Evolutionary conservation across 2,113 vertebrate species (phyloP).

Genomic region (Saccopteryx leptura): DNA sequence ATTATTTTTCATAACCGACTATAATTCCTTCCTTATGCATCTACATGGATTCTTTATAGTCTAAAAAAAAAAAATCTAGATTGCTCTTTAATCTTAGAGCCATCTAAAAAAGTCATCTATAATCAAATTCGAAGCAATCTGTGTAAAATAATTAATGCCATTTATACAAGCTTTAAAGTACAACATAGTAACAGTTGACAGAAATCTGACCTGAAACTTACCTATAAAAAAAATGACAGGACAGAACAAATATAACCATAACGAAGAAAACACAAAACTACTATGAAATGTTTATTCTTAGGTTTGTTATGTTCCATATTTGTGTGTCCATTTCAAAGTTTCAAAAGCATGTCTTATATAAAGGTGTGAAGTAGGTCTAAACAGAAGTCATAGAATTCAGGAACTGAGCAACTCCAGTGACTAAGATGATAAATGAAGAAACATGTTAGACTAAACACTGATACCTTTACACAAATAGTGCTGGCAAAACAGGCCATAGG

Average conservation of each 20-base stretch:
- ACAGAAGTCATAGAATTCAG: not conserved
- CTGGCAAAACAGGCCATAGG: conserved; percentile 1
- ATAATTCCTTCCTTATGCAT: conserved; percentile 53
- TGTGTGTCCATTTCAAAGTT: conserved; percentile 50
- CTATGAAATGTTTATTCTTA: conserved; percentile 35
- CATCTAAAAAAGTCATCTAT: conserved; percentile 54
- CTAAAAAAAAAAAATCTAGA: not conserved
- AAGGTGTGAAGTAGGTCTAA: not conserved
- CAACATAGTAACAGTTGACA: conserved; percentile 65
- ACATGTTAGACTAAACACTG: conserved; percentile 13
- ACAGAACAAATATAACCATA: conserved; percentile 79
- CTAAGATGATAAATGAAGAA: conserved; percentile 48
- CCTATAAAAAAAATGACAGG: conserved; percentile 80
- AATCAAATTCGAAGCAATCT: conserved; percentile 59
- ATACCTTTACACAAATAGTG: not conserved
- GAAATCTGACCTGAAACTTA: conserved; percentile 76
- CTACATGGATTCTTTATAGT: conserved; percentile 10
- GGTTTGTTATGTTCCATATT: conserved; percentile 35
- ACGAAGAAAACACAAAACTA: conserved; percentile 76
- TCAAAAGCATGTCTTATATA: conserved; percentile 44
- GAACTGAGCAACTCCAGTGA: conserved; percentile 40
- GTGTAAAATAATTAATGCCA: not conserved
- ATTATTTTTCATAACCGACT: not conserved
- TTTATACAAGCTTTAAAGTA: conserved; percentile 56
- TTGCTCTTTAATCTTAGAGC: not conserved